Evolutionary conservation across 2,888 invertebrate species (phyloP).

Genomic region (Sinotaia quadrata): DNA sequence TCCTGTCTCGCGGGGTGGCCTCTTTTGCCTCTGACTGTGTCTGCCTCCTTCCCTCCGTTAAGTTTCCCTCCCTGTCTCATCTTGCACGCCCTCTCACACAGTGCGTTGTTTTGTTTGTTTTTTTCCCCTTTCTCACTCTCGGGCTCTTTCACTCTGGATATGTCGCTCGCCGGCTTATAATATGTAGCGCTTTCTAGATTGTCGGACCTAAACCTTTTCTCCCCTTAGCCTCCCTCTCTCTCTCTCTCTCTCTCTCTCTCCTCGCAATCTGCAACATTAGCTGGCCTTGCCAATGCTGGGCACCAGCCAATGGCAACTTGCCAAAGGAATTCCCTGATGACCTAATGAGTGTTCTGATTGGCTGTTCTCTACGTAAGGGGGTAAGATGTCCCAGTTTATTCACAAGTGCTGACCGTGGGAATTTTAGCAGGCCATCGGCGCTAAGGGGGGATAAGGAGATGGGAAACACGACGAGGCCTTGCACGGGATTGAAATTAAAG

Average conservation of each 20-base stretch:
- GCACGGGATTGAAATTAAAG: neutral
- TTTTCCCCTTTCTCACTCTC: neutral
- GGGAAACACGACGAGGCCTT: slow-evolving; percentile 3
- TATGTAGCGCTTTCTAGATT: too few species aligned
- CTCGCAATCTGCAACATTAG: neutral
- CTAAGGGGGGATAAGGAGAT: neutral
- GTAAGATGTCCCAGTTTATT: slow-evolving; percentile 26
- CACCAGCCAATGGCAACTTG: slow-evolving; percentile 9
- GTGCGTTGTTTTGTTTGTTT: neutral
- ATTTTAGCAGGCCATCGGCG: neutral
- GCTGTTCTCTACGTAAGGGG: neutral
- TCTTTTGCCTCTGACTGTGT: neutral
- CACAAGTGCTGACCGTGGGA: slow-evolving; percentile 25
- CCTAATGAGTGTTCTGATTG: slow-evolving; percentile 11
- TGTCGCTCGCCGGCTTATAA: too few species aligned
- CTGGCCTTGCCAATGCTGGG: neutral
- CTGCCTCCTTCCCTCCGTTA: neutral
- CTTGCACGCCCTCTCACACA: neutral
- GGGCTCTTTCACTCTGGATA: neutral
- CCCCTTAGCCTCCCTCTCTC: neutral
- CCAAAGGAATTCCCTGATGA: slow-evolving; percentile 25
- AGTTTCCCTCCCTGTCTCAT: neutral
- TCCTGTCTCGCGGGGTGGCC: slow-evolving; percentile 17
- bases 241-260: neutral
- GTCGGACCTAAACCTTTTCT: too few species aligned